Base-by-base conservation (phyloP, 2,113 vertebrate species). In the Lanius collurio region DNA sequence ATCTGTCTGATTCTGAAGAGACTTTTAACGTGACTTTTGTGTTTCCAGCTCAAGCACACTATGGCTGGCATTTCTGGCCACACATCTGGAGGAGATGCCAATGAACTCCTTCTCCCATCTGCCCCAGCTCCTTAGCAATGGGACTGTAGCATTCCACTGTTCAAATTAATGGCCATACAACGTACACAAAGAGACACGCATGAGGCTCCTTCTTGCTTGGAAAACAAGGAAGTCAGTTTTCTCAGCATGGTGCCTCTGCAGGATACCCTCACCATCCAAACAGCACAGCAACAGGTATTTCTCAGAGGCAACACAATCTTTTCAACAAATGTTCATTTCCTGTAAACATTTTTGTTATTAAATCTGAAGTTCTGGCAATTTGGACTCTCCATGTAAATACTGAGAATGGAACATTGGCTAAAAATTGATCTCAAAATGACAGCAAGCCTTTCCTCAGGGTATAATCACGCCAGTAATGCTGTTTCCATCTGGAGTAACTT, bases 21-120 rank as follows among this genome's bases (percentile, higher is more conserved):
- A 46, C 21, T 80, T 90, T 74, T 39, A 50, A 81, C 0, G 0
- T 13, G 13, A 56, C 27, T 27, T 57, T 31, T 46, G 35, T 14
- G 2, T 31, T 82, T 67, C 56, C 59, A 91, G 46, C 69, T 59
- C 60, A 53, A n/a, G 55, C 46, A 52, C 2, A 3, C 19, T 83
- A 13, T 20, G 35, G 7, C 20, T 6, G 6, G 24, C 31, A 46
- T 26, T 91, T 94, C 73, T 70, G 46, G 70, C 26, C 49, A 27
- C 9, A 8, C 2, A 37, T 15, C 52, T 53, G 33, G 69, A 56
- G 39, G 67, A 84, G 26, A 63, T 18, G 8, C 42, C 31, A 46
- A 12, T 9, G 6, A 63, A 55, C 35, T 15, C 44, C 74, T 23
- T 49, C 15, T 31, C 11, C 18, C 0, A 0, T 3, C 7, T 16